These are phyloP conservation scores for Falco biarmicus DNA, from an alignment of 2,797 vertebrate species.

Conservation along the genomic window DNA sequence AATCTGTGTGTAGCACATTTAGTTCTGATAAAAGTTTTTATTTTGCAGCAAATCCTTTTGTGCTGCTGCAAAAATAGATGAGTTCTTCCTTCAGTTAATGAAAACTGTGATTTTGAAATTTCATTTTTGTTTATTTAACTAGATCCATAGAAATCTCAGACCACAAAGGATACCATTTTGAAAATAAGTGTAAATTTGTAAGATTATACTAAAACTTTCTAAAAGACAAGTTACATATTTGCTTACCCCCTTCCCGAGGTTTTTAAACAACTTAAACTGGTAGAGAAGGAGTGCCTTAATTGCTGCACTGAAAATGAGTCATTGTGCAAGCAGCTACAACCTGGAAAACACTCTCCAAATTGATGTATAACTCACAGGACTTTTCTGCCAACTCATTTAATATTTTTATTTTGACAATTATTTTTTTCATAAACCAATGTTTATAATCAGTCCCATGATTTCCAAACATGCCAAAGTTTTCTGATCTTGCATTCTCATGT, in stretches of 20 bases:
- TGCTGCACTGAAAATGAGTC: background rate
- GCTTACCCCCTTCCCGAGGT: accelerated
- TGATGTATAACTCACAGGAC: background rate
- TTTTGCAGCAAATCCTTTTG: background rate
- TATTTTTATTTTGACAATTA: background rate
- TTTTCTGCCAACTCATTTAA: background rate
- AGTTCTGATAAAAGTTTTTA: background rate
- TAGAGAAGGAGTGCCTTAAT: background rate
- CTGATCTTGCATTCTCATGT: background rate
- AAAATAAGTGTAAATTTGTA: background rate
- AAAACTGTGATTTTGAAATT: background rate
- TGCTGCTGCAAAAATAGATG: background rate
- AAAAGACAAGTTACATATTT: background rate
- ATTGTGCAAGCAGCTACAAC: background rate
- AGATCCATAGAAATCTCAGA: background rate
- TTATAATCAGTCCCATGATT: background rate
- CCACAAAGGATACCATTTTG: background rate
- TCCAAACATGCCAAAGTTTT: background rate
- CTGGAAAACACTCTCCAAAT: background rate
- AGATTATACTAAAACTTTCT: background rate
- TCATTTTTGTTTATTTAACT: background rate
- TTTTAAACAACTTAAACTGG: background rate
- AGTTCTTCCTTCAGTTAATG: background rate
- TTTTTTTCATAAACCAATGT: background rate
- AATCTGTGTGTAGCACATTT: background rate